Conservation (phyloP, 2,888 invertebrate genomes). For the Hemicrepidius hirtus region DNA sequence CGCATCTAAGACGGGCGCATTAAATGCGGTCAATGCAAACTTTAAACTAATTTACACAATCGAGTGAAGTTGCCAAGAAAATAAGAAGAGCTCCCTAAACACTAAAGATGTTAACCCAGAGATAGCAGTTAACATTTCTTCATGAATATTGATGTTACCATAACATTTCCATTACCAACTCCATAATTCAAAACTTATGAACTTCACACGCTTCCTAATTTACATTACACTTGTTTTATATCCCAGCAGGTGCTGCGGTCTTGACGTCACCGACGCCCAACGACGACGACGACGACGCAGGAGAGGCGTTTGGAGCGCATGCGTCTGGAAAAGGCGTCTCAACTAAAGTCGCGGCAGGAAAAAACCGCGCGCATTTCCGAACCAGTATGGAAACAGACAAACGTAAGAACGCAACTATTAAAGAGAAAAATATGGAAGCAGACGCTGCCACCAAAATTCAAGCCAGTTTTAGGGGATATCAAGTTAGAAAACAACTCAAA, state of each 20-base stretch:
- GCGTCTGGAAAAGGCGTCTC: slow-evolving; percentile 65
- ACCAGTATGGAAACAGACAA: slow-evolving; percentile 61
- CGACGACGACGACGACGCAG: slow-evolving; percentile 33
- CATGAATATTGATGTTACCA: slow-evolving; percentile 20
- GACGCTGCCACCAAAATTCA: slow-evolving; percentile 81
- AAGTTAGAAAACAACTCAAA: slow-evolving; percentile 73
- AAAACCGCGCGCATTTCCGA: slow-evolving; percentile 46
- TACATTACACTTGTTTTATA: slow-evolving; percentile 48
- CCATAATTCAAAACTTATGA: slow-evolving; percentile 42
- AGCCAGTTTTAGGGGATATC: slow-evolving; percentile 81
- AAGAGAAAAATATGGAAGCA: slow-evolving; percentile 65
- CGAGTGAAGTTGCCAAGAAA: slow-evolving; percentile 26
- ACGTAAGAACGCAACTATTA: slow-evolving; percentile 60
- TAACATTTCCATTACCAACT: slow-evolving; percentile 33
- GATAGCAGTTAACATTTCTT: background rate
- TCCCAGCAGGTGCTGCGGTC: slow-evolving; percentile 69
- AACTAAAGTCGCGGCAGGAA: slow-evolving; percentile 63
- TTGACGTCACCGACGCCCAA: slow-evolving; percentile 64
- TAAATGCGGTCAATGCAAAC: slow-evolving; percentile 6
- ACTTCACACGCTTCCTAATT: slow-evolving; percentile 46
- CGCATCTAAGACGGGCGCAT: slow-evolving; percentile 18
- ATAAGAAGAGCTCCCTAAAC: background rate
- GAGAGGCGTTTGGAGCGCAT: slow-evolving; percentile 60
- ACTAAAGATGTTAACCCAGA: background rate
- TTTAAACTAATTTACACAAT: slow-evolving; percentile 15